Percentiles rank a stretch among this genome's conserved stretches.
Evolutionary conservation across 1,140 invertebrate species (phyloP).

Genomic region (Temnothorax curvispinosus): DNA sequence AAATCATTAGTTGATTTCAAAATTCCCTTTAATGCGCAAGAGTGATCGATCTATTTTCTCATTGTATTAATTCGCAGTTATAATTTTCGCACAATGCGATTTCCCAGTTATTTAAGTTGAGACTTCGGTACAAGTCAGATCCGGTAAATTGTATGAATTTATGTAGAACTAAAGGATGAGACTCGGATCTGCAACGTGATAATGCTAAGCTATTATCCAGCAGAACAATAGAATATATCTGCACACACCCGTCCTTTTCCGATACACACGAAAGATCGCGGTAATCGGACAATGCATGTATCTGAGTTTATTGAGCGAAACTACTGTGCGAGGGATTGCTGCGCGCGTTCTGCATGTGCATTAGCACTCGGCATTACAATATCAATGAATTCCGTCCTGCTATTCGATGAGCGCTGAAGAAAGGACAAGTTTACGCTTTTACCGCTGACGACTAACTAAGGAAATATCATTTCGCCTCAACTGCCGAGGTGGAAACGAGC

Average conservation of each 20-base stretch:
- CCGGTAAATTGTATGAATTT: background rate
- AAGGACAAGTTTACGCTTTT: background rate
- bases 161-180: constrained; percentile 25
- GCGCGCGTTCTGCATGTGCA: background rate
- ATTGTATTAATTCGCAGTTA: background rate
- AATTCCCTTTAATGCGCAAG: background rate
- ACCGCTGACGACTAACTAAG: background rate
- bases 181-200: constrained; percentile 19
- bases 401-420: background rate
- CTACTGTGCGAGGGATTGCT: background rate
- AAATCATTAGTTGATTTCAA: background rate
- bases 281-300: constrained; percentile 42
- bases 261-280: constrained; percentile 34
- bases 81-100: background rate
- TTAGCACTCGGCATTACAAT: constrained; percentile 26
- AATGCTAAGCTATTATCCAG: constrained; percentile 25
- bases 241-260: constrained; percentile 27
- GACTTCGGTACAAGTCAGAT: background rate
- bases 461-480: constrained; percentile 4
- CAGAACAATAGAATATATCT: constrained; percentile 44
- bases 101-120: background rate
- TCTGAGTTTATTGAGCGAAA: constrained; percentile 13
- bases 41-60: background rate
- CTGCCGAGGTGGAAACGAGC: background rate
- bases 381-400: constrained; percentile 23